Evolutionary conservation across 1,140 invertebrate species (phyloP).

Genomic region (Hestina assimilis): DNA sequence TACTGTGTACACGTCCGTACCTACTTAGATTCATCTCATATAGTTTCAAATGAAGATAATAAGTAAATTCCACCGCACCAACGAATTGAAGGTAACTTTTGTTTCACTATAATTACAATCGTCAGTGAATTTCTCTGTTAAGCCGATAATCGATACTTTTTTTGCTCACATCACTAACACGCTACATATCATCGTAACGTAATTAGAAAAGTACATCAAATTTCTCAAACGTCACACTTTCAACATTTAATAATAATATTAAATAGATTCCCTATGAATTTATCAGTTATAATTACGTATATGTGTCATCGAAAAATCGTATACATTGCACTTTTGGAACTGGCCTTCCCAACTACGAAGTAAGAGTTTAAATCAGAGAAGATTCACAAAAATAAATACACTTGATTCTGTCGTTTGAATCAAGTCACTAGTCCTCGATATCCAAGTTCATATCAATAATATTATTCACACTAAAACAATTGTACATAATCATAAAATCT

Average conservation of each 20-base stretch:
- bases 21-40: constrained; percentile 45
- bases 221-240: constrained; percentile 60
- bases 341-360: constrained; percentile 69
- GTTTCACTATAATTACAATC: constrained; percentile 53
- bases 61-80: constrained; percentile 52
- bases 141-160: constrained; percentile 8
- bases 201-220: constrained; percentile 49
- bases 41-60: constrained; percentile 49
- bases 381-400: constrained; percentile 58
- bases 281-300: constrained; percentile 76
- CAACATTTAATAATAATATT: constrained; percentile 70
- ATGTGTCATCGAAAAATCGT: constrained; percentile 76
- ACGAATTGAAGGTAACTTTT: constrained; percentile 71
- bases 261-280: constrained; percentile 66
- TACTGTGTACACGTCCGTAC: constrained; percentile 65
- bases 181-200: constrained; percentile 17
- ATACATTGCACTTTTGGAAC: constrained; percentile 78
- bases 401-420: constrained; percentile 47
- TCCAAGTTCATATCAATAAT: constrained; percentile 67
- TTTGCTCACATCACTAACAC: constrained; percentile 9
- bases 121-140: constrained; percentile 48
- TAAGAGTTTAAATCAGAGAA: constrained; percentile 57
- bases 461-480: constrained; percentile 78
- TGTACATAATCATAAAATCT: constrained; percentile 74
- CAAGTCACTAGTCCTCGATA: constrained; percentile 58